phyloP scores from a whole-genome alignment of 1,140 invertebrate genomes.

The Drosophila lacertosa region DNA sequence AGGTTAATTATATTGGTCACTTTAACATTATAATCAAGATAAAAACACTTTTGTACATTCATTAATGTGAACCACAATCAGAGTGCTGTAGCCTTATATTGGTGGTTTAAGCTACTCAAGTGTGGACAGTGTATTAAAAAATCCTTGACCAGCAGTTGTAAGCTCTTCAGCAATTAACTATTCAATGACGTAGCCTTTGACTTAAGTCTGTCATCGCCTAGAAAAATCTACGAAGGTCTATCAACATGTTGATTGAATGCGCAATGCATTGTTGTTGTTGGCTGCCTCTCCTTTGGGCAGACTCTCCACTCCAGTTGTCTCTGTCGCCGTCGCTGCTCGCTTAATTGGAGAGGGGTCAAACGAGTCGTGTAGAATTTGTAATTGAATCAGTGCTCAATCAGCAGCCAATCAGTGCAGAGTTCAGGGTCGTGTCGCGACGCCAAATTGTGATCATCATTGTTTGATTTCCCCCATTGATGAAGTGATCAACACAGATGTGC shows the following conservation, averaged over 20 bases:
- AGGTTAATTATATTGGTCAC: too few relatives aligned
- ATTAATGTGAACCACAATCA: too few relatives aligned
- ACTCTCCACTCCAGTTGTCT: background rate
- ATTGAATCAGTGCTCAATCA: conserved; percentile 36
- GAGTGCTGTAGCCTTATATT: too few relatives aligned
- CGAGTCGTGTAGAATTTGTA: background rate
- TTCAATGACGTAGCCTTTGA: too few relatives aligned
- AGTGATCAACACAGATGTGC: conserved; percentile 25
- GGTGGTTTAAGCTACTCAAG: too few relatives aligned
- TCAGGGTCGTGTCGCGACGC: conserved; percentile 28
- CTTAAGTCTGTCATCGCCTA: too few relatives aligned
- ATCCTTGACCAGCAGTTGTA: too few relatives aligned
- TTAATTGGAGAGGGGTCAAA: conserved; percentile 6
- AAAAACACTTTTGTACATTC: too few relatives aligned
- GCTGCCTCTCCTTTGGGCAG: background rate
- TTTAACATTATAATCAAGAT: too few relatives aligned
- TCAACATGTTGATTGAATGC: background rate
- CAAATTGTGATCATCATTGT: conserved; percentile 1
- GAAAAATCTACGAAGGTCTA: too few relatives aligned
- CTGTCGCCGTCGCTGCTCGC: conserved; percentile 1
- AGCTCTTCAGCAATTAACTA: too few relatives aligned
- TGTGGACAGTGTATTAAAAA: too few relatives aligned
- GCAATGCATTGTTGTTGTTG: background rate
- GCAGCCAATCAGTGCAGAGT: conserved; percentile 21
- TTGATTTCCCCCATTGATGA: conserved; percentile 46